A percentile compares a stretch with the other conserved stretches of the same genome.
Evolutionary conservation across 2,797 vertebrate species (phyloP).

Genomic region (Gephyroberyx darwinii): DNA sequence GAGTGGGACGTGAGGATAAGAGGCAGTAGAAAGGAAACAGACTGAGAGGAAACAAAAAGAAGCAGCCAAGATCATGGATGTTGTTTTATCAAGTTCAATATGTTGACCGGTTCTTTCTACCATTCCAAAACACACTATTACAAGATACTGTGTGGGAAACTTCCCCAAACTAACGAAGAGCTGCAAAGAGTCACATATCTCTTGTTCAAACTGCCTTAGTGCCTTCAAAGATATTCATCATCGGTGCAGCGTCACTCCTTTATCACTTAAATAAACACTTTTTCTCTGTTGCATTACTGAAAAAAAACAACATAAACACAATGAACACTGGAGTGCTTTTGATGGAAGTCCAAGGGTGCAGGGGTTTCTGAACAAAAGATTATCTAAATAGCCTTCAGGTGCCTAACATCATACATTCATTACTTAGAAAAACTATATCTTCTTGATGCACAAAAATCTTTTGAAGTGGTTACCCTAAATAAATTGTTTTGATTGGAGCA

Average conservation of each 20-base stretch:
- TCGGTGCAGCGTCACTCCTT: slow-evolving; percentile 37
- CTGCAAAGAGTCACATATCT: slow-evolving; percentile 59
- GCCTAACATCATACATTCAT: too few species aligned
- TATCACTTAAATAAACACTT: neutral
- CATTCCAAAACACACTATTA: slow-evolving; percentile 81
- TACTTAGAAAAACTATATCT: too few species aligned
- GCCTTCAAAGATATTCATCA: slow-evolving; percentile 54
- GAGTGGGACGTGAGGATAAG: slow-evolving; percentile 31
- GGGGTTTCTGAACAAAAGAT: too few species aligned
- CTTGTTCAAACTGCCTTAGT: slow-evolving; percentile 7
- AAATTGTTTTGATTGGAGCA: slow-evolving; percentile 14
- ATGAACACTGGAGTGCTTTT: slow-evolving; percentile 3
- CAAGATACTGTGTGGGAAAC: slow-evolving; percentile 81
- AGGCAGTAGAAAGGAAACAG: slow-evolving; percentile 60
- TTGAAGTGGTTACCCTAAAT: neutral
- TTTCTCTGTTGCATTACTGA: neutral
- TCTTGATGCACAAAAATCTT: too few species aligned
- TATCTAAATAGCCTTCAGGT: too few species aligned
- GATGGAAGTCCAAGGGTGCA: neutral
- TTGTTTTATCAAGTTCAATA: slow-evolving; percentile 81
- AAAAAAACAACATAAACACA: slow-evolving; percentile 17
- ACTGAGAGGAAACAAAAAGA: slow-evolving; percentile 78
- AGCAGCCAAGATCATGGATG: slow-evolving; percentile 73
- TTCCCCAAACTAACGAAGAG: slow-evolving; percentile 57
- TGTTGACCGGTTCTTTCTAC: slow-evolving; percentile 68